Percentiles rank a stretch among this genome's conserved stretches.
phyloP scores from a whole-genome alignment of 2,888 invertebrate genomes.

The Stenotaenia linearis region DNA sequence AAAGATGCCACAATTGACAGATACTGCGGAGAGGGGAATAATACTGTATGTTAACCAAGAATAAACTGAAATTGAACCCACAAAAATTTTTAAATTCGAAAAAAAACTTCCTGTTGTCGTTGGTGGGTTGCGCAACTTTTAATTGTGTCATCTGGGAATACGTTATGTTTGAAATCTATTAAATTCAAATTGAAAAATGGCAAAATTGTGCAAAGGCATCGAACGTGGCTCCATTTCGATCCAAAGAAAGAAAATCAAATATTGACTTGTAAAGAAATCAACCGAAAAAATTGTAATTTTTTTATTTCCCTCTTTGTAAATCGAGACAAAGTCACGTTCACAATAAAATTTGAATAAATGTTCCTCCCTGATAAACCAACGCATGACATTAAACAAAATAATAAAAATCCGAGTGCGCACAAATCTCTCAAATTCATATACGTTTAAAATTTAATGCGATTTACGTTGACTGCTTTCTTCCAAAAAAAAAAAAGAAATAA shows the following conservation, averaged over 20 bases:
- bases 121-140: neutral
- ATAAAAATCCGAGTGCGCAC: neutral
- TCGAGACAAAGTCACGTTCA: neutral
- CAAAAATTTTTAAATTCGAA: neutral
- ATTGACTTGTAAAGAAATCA: neutral
- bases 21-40: neutral
- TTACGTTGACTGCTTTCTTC: neutral
- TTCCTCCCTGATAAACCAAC: neutral
- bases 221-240: neutral
- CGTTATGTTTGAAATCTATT: neutral
- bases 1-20: slow-evolving; percentile 5
- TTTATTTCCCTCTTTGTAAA: neutral
- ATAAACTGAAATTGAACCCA: neutral
- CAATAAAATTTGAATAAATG: neutral
- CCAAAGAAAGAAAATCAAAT: neutral
- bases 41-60: neutral
- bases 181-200: neutral
- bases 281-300: neutral
- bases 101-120: neutral
- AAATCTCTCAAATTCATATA: slow-evolving; percentile 10
- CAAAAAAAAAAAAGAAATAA: neutral
- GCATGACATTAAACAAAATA: neutral
- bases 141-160: neutral
- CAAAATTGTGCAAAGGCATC: neutral
- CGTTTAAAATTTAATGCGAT: neutral